These are phyloP conservation scores for Drosophila atripex DNA, from an alignment of 2,888 invertebrate genomes.

Conservation along the genomic window DNA sequence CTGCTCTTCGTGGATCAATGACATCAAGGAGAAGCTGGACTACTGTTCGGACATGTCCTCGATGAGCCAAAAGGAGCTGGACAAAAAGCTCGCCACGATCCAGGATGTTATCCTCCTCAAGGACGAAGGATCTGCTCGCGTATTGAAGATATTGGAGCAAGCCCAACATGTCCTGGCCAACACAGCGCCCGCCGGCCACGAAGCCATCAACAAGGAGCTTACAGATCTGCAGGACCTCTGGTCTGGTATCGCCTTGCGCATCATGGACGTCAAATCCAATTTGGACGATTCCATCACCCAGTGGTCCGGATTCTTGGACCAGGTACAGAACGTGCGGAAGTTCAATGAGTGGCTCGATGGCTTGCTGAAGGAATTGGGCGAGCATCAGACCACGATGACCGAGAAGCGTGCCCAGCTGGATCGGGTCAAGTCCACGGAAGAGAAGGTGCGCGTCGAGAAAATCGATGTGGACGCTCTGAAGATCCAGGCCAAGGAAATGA, in stretches of 20 bases:
- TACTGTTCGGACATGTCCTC: constrained; percentile 93
- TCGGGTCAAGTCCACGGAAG: constrained; percentile 92
- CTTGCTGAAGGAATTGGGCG: constrained; percentile 89
- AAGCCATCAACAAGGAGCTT: constrained; percentile 92
- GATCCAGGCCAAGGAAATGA: constrained; percentile 93
- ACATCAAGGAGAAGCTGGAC: constrained; percentile 92
- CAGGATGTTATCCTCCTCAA: constrained; percentile 95
- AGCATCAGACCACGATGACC: constrained; percentile 91
- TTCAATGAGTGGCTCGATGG: constrained; percentile 91
- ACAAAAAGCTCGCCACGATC: constrained; percentile 92
- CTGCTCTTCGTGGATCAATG: constrained; percentile 93
- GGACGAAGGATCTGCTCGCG: constrained; percentile 95
- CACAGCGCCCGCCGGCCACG: constrained; percentile 94
- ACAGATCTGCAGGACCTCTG: constrained; percentile 94
- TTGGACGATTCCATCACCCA: constrained; percentile 95
- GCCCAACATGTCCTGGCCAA: constrained; percentile 96
- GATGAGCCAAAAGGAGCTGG: constrained; percentile 93
- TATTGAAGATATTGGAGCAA: constrained; percentile 94
- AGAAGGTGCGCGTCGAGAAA: constrained; percentile 94
- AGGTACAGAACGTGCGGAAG: constrained; percentile 93
- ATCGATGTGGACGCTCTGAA: constrained; percentile 94
- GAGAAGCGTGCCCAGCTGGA: constrained; percentile 95
- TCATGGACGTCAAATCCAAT: constrained; percentile 94
- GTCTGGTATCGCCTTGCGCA: constrained; percentile 93
- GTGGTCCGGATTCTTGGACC: constrained; percentile 95